phyloP scores from a whole-genome alignment of 1,140 invertebrate genomes.

The Phymastichus coffea region DNA sequence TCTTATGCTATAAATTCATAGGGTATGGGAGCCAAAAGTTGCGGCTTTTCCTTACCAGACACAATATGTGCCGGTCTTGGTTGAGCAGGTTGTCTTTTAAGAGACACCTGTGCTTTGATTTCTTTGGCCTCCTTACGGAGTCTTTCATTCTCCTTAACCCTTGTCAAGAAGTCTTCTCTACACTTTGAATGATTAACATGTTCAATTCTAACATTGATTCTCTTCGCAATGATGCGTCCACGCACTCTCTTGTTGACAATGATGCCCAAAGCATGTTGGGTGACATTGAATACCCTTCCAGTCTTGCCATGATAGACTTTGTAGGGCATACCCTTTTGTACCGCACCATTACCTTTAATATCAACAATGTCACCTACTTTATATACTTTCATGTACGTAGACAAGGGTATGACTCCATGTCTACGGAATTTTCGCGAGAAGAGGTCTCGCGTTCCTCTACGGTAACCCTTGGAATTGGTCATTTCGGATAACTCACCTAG shows the following conservation, averaged over 20 bases:
- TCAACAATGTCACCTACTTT: slow-evolving; percentile 98
- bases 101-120: slow-evolving; percentile 67
- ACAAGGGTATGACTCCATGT: slow-evolving; percentile 91
- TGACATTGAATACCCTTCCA: slow-evolving; percentile 96
- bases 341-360: slow-evolving; percentile 98
- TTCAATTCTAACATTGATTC: slow-evolving; percentile 96
- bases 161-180: slow-evolving; percentile 89
- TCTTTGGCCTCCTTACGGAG: slow-evolving; percentile 82
- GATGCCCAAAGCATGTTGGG: slow-evolving; percentile 95
- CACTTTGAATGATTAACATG: slow-evolving; percentile 97
- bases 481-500: slow-evolving; percentile 62
- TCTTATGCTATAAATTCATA: slow-evolving; percentile 99
- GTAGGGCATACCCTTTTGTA: slow-evolving; percentile 99
- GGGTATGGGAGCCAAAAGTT: slow-evolving; percentile 86
- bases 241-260: slow-evolving; percentile 99
- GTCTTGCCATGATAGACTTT: slow-evolving; percentile 99
- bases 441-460: slow-evolving; percentile 96
- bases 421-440: slow-evolving; percentile 93
- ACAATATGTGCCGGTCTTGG: slow-evolving; percentile 82
- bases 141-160: slow-evolving; percentile 88
- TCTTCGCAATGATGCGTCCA: slow-evolving; percentile 90
- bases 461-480: slow-evolving; percentile 98
- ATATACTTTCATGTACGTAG: slow-evolving; percentile 96
- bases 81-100: slow-evolving; percentile 86
- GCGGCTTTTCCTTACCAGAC: slow-evolving; percentile 77